These are phyloP conservation scores for Drosophila kikkawai DNA, from an alignment of 1,140 invertebrate genomes.

Conservation along the genomic window DNA sequence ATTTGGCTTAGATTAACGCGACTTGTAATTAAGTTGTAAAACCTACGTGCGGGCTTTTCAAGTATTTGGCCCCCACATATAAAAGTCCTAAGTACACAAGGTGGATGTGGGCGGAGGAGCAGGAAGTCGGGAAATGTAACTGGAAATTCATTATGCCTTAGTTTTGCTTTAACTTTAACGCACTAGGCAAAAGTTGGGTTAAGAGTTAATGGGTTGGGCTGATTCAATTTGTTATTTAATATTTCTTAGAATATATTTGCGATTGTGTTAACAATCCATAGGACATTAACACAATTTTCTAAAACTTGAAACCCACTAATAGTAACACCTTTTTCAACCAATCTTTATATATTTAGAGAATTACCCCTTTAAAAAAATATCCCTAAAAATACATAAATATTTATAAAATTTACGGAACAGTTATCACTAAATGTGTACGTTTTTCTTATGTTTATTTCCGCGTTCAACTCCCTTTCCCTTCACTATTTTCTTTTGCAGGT, in stretches of 20 bases:
- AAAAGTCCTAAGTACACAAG: slow-evolving; percentile 76
- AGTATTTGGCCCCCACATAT: slow-evolving; percentile 35
- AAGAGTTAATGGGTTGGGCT: too few relatives aligned
- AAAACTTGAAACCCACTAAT: too few relatives aligned
- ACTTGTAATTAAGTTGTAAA: slow-evolving; percentile 76
- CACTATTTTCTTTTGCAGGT: slow-evolving; percentile 3
- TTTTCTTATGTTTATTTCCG: not conserved
- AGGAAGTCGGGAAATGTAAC: slow-evolving; percentile 27
- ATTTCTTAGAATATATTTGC: not conserved
- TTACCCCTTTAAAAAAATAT: too few relatives aligned
- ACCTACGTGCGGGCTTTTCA: slow-evolving; percentile 60
- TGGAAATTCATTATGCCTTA: slow-evolving; percentile 52
- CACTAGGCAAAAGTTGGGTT: not conserved
- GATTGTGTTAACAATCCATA: not conserved
- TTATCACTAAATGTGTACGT: too few relatives aligned
- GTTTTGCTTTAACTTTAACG: slow-evolving; percentile 6
- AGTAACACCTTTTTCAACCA: too few relatives aligned
- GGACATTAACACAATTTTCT: too few relatives aligned
- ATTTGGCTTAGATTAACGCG: slow-evolving; percentile 67
- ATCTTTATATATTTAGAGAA: too few relatives aligned
- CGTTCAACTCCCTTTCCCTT: not conserved
- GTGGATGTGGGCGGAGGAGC: slow-evolving; percentile 6
- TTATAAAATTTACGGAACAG: too few relatives aligned
- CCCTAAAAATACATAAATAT: too few relatives aligned
- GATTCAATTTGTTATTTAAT: not conserved